Evolutionary conservation across 2,797 vertebrate genomes (phyloP), one percentile per base, ranked within the genome.

Genomic region (Pagetopsis macropterus): DNA sequence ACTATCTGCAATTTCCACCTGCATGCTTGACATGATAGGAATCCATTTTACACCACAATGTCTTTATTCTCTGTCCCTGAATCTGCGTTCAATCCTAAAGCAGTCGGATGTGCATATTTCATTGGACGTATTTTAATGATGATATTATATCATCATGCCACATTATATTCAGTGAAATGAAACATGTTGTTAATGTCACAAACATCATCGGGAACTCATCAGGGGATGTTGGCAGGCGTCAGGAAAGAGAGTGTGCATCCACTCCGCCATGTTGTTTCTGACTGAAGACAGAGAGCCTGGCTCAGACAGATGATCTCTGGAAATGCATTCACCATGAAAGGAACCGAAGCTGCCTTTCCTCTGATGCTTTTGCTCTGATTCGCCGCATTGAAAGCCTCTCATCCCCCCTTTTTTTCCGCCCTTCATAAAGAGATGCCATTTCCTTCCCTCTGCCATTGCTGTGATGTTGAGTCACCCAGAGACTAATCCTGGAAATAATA

Each of bases 401-500:
- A 45, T 64, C 65, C 52, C 52, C 41, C 16, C 27, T 56, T 67
- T 72, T 72, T 68, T 61, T 58, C 65, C 40, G 17, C n/a, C 50
- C 74, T 68, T 52, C 72, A 72, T 88, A 70, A 83, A 87, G 87
- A 85, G 77, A 88, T 75, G 75, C 72, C 68, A 83, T 91, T 87
- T 87, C 75, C 72, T 68, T 79, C 62, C 74, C 64, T 86, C 81
- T 84, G 65, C 54, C 64, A 88, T 83, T 84, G 79, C 81, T 86
- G 63, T 78, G 86, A 84, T 90, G 86, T 89, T 91, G 87, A 93
- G 85, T 92, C 90, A 91, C 85, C 84, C 78, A 55, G 77, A 84
- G 70, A 84, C 84, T 92, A 91, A 92, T 92, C 87, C 89, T 74
- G 82, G 79, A 90, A 92, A 93, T 91, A 91, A 91, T 76, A 88